These are phyloP conservation scores for Netelia inedita DNA, from an alignment of 2,888 invertebrate genomes.

Conservation along the genomic window DNA sequence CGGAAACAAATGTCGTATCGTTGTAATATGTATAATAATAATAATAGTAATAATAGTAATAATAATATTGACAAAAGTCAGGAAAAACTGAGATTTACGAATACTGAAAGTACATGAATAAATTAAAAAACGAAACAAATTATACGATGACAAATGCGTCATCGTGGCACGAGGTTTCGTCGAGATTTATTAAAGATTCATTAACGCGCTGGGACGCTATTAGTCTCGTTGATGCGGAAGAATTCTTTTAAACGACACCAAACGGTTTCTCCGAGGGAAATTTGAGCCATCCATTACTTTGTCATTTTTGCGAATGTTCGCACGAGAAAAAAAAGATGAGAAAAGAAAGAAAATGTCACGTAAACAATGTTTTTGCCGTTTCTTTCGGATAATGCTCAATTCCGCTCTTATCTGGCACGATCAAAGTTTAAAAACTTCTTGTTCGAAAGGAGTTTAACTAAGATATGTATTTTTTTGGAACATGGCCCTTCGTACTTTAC, in stretches of 20 bases:
- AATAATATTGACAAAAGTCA: neutral
- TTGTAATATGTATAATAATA: conserved; percentile 8
- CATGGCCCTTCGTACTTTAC: conserved; percentile 71
- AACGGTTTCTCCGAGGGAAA: conserved; percentile 28
- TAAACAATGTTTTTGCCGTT: conserved; percentile 11
- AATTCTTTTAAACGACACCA: conserved; percentile 41
- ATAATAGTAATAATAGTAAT: conserved; percentile 7
- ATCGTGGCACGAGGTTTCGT: conserved; percentile 23
- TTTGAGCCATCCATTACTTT: conserved; percentile 34
- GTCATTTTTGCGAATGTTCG: conserved; percentile 4
- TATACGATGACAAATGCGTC: conserved; percentile 8
- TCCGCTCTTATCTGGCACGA: conserved; percentile 50
- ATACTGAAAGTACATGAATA: conserved; percentile 41
- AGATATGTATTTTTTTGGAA: conserved; percentile 75
- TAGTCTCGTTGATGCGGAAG: conserved; percentile 22
- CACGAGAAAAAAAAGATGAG: conserved; percentile 18
- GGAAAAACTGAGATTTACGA: conserved; percentile 31
- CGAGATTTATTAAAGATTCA: conserved; percentile 26
- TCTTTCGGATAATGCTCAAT: conserved; percentile 24
- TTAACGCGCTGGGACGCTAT: neutral
- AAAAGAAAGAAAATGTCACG: conserved; percentile 17
- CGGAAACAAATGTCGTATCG: conserved; percentile 11
- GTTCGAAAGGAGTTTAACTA: conserved; percentile 69
- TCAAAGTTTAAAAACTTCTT: conserved; percentile 46
- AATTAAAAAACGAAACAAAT: conserved; percentile 29